These are phyloP conservation scores for Neodiprion pinetum DNA, from an alignment of 1,140 invertebrate species.

Conservation along the genomic window DNA sequence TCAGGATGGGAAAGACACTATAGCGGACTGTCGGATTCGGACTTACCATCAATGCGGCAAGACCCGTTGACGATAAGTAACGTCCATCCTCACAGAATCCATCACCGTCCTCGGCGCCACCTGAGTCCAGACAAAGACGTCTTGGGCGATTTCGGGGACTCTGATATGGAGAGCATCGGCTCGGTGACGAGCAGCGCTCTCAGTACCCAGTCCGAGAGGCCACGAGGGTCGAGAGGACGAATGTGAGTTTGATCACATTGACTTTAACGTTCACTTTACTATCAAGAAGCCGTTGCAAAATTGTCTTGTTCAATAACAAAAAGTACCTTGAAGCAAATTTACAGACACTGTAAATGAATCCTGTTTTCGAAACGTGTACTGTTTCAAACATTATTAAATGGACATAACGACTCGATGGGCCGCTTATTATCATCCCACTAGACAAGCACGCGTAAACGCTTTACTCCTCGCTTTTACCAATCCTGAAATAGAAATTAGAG, in stretches of 20 bases:
- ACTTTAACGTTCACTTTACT: background rate
- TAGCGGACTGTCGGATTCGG: conserved; percentile 82
- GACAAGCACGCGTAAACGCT: too few relatives aligned
- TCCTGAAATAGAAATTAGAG: background rate
- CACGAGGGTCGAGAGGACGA: conserved; percentile 73
- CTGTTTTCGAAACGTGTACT: too few relatives aligned
- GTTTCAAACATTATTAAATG: background rate
- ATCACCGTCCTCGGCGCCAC: conserved; percentile 60
- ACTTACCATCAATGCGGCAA: conserved; percentile 67
- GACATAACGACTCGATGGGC: background rate
- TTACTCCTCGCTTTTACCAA: too few relatives aligned
- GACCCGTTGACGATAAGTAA: conserved; percentile 58
- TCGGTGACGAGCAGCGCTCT: conserved; percentile 90
- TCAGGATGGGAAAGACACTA: conserved; percentile 79
- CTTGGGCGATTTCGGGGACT: conserved; percentile 77
- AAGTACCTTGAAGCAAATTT: too few relatives aligned
- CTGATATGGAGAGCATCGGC: conserved; percentile 87
- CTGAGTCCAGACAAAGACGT: conserved; percentile 76
- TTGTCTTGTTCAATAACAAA: too few relatives aligned
- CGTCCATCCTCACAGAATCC: conserved; percentile 62
- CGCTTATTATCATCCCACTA: background rate
- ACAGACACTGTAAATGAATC: too few relatives aligned
- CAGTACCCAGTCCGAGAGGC: conserved; percentile 89
- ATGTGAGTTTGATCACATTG: conserved; percentile 65
- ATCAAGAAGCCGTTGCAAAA: background rate